phyloP scores from a whole-genome alignment of 1,140 invertebrate species.

The Steinernema feltiae region DNA sequence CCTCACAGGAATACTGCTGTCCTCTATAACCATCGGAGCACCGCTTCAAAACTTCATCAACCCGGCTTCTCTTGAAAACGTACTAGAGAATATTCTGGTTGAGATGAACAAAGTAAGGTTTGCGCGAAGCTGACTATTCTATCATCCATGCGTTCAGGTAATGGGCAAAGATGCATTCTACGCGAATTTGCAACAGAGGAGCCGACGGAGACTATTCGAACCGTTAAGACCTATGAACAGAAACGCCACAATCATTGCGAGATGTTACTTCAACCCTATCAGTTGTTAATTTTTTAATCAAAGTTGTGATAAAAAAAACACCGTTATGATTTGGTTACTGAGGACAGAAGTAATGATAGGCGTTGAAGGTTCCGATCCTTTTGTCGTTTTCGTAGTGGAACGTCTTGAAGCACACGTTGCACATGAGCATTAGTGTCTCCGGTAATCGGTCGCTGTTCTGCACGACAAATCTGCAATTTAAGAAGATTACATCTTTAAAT shows the following conservation, averaged over 20 bases:
- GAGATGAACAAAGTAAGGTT: neutral
- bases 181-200: too few relatives aligned
- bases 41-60: neutral
- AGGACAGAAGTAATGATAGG: constrained; percentile 9
- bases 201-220: neutral
- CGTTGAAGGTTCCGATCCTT: neutral
- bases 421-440: constrained; percentile 4
- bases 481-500: neutral
- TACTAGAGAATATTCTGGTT: neutral
- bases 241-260: neutral
- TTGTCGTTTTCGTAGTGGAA: constrained; percentile 12
- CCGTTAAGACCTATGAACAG: neutral
- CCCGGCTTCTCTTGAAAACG: neutral
- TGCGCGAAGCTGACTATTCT: neutral
- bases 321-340: too few relatives aligned
- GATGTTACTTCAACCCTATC: constrained; percentile 1
- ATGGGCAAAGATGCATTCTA: too few relatives aligned
- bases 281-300: neutral
- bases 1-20: neutral
- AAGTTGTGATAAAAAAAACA: too few relatives aligned
- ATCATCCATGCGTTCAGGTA: too few relatives aligned
- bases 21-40: neutral
- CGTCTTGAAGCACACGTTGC: constrained; percentile 8
- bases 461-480: neutral
- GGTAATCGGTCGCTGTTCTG: constrained; percentile 4